A percentile compares a stretch with the other conserved stretches of the same genome.
These are phyloP conservation scores for Bucorvus abyssinicus DNA, from an alignment of 2,797 vertebrate species.

Conservation along the genomic window DNA sequence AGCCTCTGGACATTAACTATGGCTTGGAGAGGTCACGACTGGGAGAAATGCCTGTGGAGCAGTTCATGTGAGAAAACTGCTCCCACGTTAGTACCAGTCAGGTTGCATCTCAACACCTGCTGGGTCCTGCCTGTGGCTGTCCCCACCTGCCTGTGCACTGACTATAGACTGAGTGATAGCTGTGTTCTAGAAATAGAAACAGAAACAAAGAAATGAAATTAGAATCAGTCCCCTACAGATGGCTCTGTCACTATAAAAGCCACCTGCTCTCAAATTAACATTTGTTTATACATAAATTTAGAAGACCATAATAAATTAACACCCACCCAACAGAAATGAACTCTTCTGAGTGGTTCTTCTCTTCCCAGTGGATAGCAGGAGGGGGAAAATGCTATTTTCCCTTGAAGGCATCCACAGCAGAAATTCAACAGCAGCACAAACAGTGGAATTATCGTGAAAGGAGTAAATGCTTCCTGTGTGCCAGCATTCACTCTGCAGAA, in stretches of 20 bases:
- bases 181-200: slow-evolving; percentile 9
- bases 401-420: background rate
- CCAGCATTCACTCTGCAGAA: background rate
- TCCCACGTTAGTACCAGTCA: background rate
- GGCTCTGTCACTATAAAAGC: slow-evolving; percentile 23
- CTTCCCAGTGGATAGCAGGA: background rate
- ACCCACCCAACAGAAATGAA: background rate
- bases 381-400: background rate
- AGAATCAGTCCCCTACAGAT: slow-evolving; percentile 19
- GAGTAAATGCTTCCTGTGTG: background rate
- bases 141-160: background rate
- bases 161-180: background rate
- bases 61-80: background rate
- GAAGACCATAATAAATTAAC: slow-evolving; percentile 24
- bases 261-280: slow-evolving; percentile 11
- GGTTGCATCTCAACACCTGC: background rate
- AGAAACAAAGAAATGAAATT: slow-evolving; percentile 17
- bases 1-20: background rate
- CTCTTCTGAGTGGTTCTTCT: background rate
- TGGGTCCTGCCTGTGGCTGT: background rate
- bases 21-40: background rate
- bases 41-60: background rate
- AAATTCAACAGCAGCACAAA: slow-evolving; percentile 5
- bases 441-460: background rate
- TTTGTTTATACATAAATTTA: slow-evolving; percentile 38